Percentiles rank a stretch among this genome's conserved stretches.
These are phyloP conservation scores for Chrosomus eos DNA, from an alignment of 2,797 vertebrate genomes.

Conservation along the genomic window DNA sequence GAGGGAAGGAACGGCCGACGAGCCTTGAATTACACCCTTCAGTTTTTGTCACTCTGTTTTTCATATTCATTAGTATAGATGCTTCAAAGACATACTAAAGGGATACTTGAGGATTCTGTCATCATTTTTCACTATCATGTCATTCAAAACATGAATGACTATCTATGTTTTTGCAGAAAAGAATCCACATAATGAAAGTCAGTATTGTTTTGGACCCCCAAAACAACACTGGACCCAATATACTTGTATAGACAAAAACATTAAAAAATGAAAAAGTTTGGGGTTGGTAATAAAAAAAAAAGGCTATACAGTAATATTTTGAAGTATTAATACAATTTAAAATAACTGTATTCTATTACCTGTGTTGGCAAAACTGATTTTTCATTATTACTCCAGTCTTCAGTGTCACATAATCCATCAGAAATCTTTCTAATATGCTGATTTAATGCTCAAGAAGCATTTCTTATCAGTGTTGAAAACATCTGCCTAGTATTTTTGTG, in stretches of 20 bases:
- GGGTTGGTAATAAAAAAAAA: no score
- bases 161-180: background rate
- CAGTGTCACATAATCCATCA: background rate
- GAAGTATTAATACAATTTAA: background rate
- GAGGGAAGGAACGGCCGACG: conserved; percentile 57
- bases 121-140: background rate
- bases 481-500: background rate
- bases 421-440: background rate
- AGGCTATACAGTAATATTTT: background rate
- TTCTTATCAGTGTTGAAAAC: background rate
- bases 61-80: conserved; percentile 64
- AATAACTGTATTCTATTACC: background rate
- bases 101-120: background rate
- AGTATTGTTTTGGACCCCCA: no score
- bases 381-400: background rate
- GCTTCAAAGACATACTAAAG: background rate
- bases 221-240: background rate
- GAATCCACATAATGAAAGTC: background rate
- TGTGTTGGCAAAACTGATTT: background rate
- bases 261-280: background rate
- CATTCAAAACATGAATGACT: background rate
- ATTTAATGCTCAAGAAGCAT: background rate
- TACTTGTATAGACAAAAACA: background rate
- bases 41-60: conserved; percentile 51
- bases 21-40: conserved; percentile 50